Base-by-base conservation (phyloP, 2,888 invertebrate genomes). In the Sylvicola fuscatus region DNA sequence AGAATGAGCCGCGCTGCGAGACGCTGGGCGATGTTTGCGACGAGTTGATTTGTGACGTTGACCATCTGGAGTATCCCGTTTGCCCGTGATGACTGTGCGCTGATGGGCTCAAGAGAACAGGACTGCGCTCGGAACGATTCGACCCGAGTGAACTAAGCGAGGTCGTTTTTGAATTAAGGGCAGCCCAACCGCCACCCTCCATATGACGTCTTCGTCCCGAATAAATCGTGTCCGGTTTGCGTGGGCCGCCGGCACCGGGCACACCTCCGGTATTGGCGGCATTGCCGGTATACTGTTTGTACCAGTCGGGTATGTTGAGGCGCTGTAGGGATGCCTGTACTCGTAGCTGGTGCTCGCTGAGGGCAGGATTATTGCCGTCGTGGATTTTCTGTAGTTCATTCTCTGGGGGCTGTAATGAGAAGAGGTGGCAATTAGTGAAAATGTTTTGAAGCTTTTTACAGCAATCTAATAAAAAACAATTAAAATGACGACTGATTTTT, bases 221-320 rank as follows among this genome's bases (percentile, higher is more conserved):
- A 21, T 21, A 21, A 40, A 83, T 69, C 61, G 81, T 84, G 37
- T 82, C 81, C 15, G 80, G 77, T 35, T 78, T 70, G 40, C 56
- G 56, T 16, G 32, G 16, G 8, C 32, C 38, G 28, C 35, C 32
- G 14, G 12, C 13, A 17, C 10, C 16, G n/a, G 15, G 13, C 28
- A 42, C 41, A 34, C 43, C 46, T 15, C n/a, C 28, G 14, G 14
- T 15, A 14, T n/a, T 11, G 29, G 47, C 45, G 36, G 48, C 46
- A 38, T 45, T 48, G n/a, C 36, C 33, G 26, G 27, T 38, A 45
- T 58, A 59, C 42, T 53, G 50, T 39, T 75, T 76, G 64, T 76
- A 92, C 93, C 93, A 93, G 57, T 92, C 89, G 41, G 93, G 93
- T 43, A 93, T 79, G 62, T 89, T 84, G 47, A 93, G 74, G 52